Evolutionary conservation across 2,797 vertebrate species (phyloP).

Genomic region (Phrynocephalus guinanensis): DNA sequence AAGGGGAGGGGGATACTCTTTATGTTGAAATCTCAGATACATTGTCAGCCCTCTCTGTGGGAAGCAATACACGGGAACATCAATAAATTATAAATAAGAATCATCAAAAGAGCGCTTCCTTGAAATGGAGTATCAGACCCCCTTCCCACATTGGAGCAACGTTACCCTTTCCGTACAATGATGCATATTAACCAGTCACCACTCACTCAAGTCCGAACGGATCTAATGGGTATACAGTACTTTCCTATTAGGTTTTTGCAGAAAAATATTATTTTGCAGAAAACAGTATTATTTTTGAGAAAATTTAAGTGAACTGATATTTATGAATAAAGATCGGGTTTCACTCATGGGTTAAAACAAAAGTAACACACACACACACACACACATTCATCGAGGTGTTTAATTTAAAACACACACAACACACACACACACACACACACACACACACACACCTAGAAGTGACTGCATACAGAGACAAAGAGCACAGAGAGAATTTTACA

Average conservation of each 20-base stretch:
- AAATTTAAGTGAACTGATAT: background rate
- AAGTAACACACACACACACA: background rate
- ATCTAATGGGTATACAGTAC: background rate
- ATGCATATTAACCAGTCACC: background rate
- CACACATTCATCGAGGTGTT: too few species aligned
- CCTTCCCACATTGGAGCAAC: background rate
- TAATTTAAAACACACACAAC: background rate
- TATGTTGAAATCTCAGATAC: background rate
- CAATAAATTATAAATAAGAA: background rate
- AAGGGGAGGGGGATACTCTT: background rate
- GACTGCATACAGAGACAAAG: background rate
- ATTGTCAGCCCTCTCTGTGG: background rate
- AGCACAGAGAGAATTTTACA: background rate
- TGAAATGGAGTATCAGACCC: background rate
- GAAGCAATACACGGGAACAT: background rate
- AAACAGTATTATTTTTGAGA: background rate
- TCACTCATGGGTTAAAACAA: background rate
- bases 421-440: background rate
- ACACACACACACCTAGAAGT: background rate
- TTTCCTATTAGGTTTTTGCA: background rate
- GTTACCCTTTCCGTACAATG: background rate
- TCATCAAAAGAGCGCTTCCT: background rate
- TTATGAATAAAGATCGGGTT: background rate
- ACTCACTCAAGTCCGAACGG: background rate
- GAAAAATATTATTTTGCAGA: background rate